Base-by-base conservation (phyloP, 2,888 invertebrate species). In the Agapetus fuscipes region DNA sequence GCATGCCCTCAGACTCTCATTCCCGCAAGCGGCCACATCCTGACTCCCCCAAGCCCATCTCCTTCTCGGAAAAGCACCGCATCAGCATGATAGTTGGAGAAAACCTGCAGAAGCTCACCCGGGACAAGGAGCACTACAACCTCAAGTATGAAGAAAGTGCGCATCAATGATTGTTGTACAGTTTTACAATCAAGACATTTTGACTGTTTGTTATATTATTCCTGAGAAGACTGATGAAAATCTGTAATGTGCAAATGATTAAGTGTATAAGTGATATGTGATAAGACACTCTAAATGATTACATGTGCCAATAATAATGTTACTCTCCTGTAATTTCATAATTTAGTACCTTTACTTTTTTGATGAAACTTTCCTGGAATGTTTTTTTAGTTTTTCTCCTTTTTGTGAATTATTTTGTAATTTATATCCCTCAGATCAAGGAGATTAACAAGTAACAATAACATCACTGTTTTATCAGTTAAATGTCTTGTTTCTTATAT, bases 101-200 rank as follows among this genome's bases (percentile, higher is more conserved):
- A 51, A 65, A 56, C 51, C 62, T 70, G 2, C 49, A 49, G 57
- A 61, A 68, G 56, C 57, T 66, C 46, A 67, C 66, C 54, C 59
- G 66, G 32, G 68, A 67, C 50, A 52, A 63, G n/a, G 66, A 67
- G 42, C 50, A 69, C 50, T 49, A 66, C 65, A 69, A 67, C 50
- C 56, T 69, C 46, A 67, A 66, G 63, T 65, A 65, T 65, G 69
- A 69, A 61, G 67, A 68, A 56, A 67, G 68, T 64, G 68, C 68
- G 64, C 69, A 69, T 31, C 38, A 39, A 34, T 39, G 39, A 34
- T 39, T 17, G 29, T 43, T 36, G 12, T 36, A 37, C 20, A 44
- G 37, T 40, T 34, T 40, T 26, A 6, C 38, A 17, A 13, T 39
- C 34, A 25, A 25, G 27, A 17, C 11, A 17, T 37, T 24, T 41